A percentile compares a stretch with the other conserved stretches of the same genome.
phyloP scores from a whole-genome alignment of 2,797 vertebrate species.

The Parotocinclus haroldoi region DNA sequence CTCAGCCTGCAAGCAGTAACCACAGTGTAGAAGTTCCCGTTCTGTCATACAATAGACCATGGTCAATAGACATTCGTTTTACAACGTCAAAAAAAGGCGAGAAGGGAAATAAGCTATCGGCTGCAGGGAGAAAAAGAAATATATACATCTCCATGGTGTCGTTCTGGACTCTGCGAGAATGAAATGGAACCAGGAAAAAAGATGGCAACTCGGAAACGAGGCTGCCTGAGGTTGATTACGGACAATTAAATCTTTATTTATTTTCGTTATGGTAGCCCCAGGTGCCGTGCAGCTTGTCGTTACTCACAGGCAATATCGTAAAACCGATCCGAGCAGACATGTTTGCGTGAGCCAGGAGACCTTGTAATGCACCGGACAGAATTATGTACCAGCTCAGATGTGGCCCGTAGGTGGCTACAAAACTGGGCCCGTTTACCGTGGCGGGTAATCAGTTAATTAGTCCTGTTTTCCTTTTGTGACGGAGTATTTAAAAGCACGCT shows the following conservation, averaged over 20 bases:
- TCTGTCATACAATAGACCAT: background rate
- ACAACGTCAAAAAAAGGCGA: slow-evolving; percentile 1
- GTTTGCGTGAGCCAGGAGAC: slow-evolving; percentile 43
- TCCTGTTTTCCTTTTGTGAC: slow-evolving; percentile 45
- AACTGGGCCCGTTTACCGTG: slow-evolving; percentile 31
- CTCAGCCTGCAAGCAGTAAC: background rate
- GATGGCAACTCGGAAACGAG: slow-evolving; percentile 13
- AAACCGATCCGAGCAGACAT: slow-evolving; percentile 54
- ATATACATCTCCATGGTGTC: background rate
- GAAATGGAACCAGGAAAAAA: slow-evolving; percentile 8
- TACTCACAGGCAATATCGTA: slow-evolving; percentile 51
- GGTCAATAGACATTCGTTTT: slow-evolving; percentile 8
- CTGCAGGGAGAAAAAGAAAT: background rate
- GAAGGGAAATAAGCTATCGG: background rate
- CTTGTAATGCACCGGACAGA: slow-evolving; percentile 42
- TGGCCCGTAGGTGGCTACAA: slow-evolving; percentile 45
- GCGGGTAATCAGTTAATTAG: slow-evolving; percentile 20
- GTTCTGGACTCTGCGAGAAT: background rate
- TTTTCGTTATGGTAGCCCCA: slow-evolving; percentile 28
- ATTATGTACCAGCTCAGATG: slow-evolving; percentile 40
- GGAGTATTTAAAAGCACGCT: slow-evolving; percentile 22
- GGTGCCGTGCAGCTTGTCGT: slow-evolving; percentile 42
- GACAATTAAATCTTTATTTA: slow-evolving; percentile 37
- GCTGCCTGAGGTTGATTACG: slow-evolving; percentile 35
- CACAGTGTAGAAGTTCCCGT: slow-evolving; percentile 7